Base-by-base conservation (phyloP, 2,888 invertebrate genomes). In the Euphydryas editha region DNA sequence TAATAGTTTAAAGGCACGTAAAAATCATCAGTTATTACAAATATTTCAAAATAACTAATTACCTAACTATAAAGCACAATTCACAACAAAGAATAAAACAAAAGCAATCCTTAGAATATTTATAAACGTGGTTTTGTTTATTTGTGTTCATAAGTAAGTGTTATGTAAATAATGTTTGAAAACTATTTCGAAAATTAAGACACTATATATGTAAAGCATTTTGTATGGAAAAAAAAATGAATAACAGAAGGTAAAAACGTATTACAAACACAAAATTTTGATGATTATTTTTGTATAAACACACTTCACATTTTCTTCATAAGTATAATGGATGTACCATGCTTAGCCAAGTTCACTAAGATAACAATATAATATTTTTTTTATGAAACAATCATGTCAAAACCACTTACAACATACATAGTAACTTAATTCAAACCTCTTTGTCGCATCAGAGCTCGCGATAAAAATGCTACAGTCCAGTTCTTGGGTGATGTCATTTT, bases 401-500 rank as follows among this genome's bases (percentile, higher is more conserved):
- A 44, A n/a, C 1, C 15, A 5, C n/a, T 20, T 47, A 47, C 8
- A 20, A 47, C 18, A 5, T 18, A 18, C 20, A 20, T 17, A 13
- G 18, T n/a, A 20, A 47, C 18, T 47, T 18, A 13, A 47, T 10
- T 10, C 17, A 46, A 1, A 17, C 10, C 10, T 10, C 47, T 7
- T 47, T 47, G 47, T 47, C 47, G 20, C 47, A 46, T n/a, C 46
- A 47, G 24, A 20, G 6, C 24, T 51, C 36, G 11, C 11, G 8
- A 36, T 17, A 54, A 54, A 54, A 21, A 30, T 24, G 18, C 47
- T 62, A 57, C 46, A 66, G 67, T 61, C 60, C 51, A 63, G 67
- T 61, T 64, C 62, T 17, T 17, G 18, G 55, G 47, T 70, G 69
- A 68, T 67, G 65, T 70, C 69, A 70, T 65, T 13, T 17, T 62